phyloP scores from a whole-genome alignment of 64 coral and sea anemone genomes.

The Stylophora pistillata region DNA sequence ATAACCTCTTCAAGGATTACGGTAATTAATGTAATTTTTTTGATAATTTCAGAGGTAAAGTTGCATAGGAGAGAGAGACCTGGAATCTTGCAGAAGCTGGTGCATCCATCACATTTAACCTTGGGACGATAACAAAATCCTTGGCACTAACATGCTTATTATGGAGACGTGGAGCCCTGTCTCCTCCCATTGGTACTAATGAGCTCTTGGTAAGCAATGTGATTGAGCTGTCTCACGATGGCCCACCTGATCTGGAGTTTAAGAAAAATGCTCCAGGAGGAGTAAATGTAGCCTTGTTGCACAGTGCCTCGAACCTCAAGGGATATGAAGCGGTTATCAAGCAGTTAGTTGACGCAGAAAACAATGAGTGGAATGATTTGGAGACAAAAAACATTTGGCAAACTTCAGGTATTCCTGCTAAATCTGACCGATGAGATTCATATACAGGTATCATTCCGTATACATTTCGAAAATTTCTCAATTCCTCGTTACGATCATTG shows the following conservation, averaged over 20 bases:
- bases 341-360: not conserved
- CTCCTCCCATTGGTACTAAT: not conserved
- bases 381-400: not conserved
- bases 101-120: not conserved
- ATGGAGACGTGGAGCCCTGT: not conserved
- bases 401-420: no score
- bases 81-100: not conserved
- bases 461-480: no score
- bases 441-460: no score
- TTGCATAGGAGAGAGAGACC: not conserved
- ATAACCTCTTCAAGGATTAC: no score
- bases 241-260: not conserved
- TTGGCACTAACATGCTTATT: not conserved
- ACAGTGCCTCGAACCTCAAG: not conserved
- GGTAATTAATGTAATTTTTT: no score
- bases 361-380: constrained; percentile 11
- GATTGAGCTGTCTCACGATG: not conserved
- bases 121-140: not conserved
- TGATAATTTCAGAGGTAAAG: not conserved
- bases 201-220: constrained; percentile 15
- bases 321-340: constrained; percentile 29
- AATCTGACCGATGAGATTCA: no score
- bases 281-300: not conserved
- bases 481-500: no score
- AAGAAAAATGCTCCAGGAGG: not conserved